Evolutionary conservation across 2,888 invertebrate species (phyloP), one percentile per base, ranked within the genome.

Genomic region (Oscheius sp.): DNA sequence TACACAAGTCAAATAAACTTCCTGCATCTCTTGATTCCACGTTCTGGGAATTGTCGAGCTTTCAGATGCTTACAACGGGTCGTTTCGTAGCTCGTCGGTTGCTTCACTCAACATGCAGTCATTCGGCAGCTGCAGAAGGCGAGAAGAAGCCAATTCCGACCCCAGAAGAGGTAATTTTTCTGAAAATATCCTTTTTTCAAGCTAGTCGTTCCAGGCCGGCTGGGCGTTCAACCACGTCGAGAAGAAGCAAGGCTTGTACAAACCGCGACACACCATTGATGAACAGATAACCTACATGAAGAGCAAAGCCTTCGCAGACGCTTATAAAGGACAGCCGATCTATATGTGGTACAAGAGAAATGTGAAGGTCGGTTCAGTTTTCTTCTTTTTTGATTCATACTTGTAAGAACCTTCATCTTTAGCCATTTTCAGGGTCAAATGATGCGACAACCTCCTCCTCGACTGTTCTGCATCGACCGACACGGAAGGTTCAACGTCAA

Each of bases 241-340:
- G 59, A 75, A 73, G 57, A 88, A 87, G 78, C 83, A 81, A 68
- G 86, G 87, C n/a, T 77, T 88, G 73, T 82, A 86, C 70, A 87
- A 87, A 68, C 88, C 88, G 32, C 58, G 74, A 5, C 88, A 88
- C 63, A 83, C 83, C 42, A 76, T 88, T 29, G 80, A 84, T 9
- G 88, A 88, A 59, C 88, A 88, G 59, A 78, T 86, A 47, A 74
- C 79, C 5, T 88, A 88, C 73, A 88, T 88, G 88, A 78, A 85
- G 48, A 87, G 88, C 72, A 79, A 86, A 87, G 86, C 82, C 1
- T 88, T 84, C 73, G 78, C 78, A 9, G 83, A 88, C 48, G 83
- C 87, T 10, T 88, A 88, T 76, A 83, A 86, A 73, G 87, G 86
- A 35, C 77, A 86, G 11, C 84, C 88, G 37, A 81, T 87, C 62